Base-by-base conservation (phyloP, 1,140 invertebrate species). In the Drosophila kohkoa region DNA sequence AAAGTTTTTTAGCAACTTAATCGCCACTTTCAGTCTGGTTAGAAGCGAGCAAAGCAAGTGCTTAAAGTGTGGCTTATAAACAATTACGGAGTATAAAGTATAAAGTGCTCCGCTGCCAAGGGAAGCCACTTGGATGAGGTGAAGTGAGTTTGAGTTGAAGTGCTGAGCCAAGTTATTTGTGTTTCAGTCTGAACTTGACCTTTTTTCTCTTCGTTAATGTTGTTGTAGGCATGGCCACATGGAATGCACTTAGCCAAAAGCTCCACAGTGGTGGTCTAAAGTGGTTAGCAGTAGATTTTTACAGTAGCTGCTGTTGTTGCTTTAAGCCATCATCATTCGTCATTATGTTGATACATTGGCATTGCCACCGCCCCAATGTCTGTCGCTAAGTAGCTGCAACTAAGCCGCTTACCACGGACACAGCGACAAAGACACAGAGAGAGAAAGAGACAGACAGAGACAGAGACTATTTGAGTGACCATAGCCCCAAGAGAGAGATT, bases 121-220 rank as follows among this genome's bases (percentile, higher is more conserved):
- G 60, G 30, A 59, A 46, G 25, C 41, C 48, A 52, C 52, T 49
- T 57, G 20, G 20, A 20, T 25, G 20, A 25, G 20, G 20, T 25
- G 20, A 25, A 25, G 20, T 25, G 20, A 25, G 20, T 25, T 25
- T 25, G 20, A 25, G 20, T 25, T 25, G 20, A 62, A 57, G 43
- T 74, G 71, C 74, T 76, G 68, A 76, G 51, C 57, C 30, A 55
- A 52, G 68, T 11, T 25, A 49, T 49, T 75, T 51, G 13, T 25
- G 49, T 49, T 75, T 51, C 11, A 13, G 41, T 20, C 55, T 72
- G 69, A 72, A 72, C 74, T 76, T 76, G 74, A 76, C 68, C 74
- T 66, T 73, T 76, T 72, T 38, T 38, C 20, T 25, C 3, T 0
- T 25, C 3, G 6, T 10, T 16, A 16, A 16, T 16, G 16, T 16